A percentile compares a stretch with the other conserved stretches of the same genome.
phyloP scores from a whole-genome alignment of 1,140 invertebrate species.

The Plutomurus gul region DNA sequence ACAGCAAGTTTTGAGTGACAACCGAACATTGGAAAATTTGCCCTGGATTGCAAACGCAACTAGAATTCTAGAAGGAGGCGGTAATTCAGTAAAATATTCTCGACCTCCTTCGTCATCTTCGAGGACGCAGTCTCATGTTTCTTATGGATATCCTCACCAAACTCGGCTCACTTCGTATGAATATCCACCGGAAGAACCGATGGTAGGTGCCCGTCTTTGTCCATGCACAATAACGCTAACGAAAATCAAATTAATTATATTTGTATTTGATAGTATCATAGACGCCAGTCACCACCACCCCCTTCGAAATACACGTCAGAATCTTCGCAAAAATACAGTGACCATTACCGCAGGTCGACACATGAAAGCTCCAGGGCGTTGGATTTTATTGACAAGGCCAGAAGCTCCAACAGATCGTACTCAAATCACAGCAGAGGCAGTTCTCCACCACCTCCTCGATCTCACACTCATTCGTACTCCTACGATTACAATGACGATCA shows the following conservation, averaged over 20 bases:
- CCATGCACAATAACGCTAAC: too few species aligned
- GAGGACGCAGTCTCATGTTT: not conserved
- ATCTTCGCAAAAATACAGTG: not conserved
- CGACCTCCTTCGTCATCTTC: slow-evolving; percentile 16
- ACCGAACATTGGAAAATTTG: slow-evolving; percentile 36
- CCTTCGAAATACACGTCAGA: slow-evolving; percentile 2
- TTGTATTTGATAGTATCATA: not conserved
- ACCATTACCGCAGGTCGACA: not conserved
- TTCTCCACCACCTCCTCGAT: not conserved
- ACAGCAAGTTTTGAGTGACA: slow-evolving; percentile 47
- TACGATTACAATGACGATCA: not conserved
- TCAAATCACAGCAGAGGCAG: not conserved
- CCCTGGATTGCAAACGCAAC: slow-evolving; percentile 43
- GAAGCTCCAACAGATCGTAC: not conserved
- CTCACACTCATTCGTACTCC: not conserved
- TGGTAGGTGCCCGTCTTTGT: too few species aligned
- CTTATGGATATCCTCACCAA: not conserved
- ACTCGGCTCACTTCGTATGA: not conserved
- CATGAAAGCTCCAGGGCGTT: slow-evolving; percentile 10
- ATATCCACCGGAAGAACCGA: not conserved
- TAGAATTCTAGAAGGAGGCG: slow-evolving; percentile 8
- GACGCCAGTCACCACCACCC: not conserved
- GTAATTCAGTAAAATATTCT: not conserved
- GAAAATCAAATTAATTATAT: too few species aligned
- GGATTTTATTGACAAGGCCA: slow-evolving; percentile 35